Evolutionary conservation across 2,113 vertebrate genomes (phyloP).

Genomic region (Columba livia): DNA sequence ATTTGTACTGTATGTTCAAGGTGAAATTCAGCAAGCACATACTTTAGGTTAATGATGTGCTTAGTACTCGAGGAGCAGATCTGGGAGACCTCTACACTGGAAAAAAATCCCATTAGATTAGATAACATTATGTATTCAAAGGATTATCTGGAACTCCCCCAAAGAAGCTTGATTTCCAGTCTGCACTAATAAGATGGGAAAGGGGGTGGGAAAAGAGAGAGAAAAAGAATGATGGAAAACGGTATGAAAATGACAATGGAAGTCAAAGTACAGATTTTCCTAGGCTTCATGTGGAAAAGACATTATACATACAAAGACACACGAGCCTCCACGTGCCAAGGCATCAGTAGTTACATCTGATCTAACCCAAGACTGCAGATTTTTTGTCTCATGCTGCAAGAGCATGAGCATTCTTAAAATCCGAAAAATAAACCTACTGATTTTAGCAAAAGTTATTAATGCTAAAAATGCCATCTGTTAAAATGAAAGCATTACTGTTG

Average conservation of each 20-base stretch:
- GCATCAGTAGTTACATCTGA: neutral
- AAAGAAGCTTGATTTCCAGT: neutral
- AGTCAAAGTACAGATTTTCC: neutral
- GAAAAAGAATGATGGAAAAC: neutral
- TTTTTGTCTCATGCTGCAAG: neutral
- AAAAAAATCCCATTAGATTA: neutral
- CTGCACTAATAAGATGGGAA: neutral
- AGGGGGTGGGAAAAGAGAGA: neutral
- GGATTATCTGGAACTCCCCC: neutral
- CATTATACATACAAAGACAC: neutral
- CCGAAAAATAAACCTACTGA: neutral
- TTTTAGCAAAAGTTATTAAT: neutral
- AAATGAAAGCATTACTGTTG: neutral
- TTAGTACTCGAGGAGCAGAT: neutral
- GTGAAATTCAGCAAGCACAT: neutral
- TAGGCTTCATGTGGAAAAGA: neutral
- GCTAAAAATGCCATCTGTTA: neutral
- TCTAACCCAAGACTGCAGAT: neutral
- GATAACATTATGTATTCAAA: neutral
- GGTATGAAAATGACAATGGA: neutral
- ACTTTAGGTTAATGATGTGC: neutral
- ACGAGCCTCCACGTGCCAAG: neutral
- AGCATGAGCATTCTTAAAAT: neutral
- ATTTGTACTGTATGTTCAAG: neutral
- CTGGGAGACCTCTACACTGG: neutral